phyloP scores from a whole-genome alignment of 1,140 invertebrate genomes.

The Pachypsylla venusta region DNA sequence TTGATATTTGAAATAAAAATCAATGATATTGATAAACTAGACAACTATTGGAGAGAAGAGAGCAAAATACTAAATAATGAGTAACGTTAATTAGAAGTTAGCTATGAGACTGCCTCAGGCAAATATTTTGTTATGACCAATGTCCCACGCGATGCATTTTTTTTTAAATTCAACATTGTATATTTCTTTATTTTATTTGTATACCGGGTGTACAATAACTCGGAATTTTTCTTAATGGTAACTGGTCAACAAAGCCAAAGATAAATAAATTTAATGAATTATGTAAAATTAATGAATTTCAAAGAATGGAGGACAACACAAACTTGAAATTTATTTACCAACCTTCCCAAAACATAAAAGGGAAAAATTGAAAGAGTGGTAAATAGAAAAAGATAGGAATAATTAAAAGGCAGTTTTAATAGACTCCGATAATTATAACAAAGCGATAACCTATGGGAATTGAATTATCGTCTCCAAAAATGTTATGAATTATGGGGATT shows the following conservation, averaged over 20 bases:
- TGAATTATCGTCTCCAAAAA: too few relatives aligned
- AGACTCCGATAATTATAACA: too few relatives aligned
- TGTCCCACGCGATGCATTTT: conserved; percentile 8
- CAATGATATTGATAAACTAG: not conserved
- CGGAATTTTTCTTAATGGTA: not conserved
- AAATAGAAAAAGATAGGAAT: too few relatives aligned
- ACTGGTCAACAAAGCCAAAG: not conserved
- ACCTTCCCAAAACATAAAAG: too few relatives aligned
- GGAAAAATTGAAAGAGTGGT: too few relatives aligned
- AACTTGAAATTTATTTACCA: too few relatives aligned
- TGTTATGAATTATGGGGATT: too few relatives aligned
- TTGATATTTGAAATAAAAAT: conserved; percentile 6
- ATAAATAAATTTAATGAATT: too few relatives aligned
- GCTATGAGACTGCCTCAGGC: conserved; percentile 3
- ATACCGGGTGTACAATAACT: not conserved
- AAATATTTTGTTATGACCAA: conserved; percentile 7
- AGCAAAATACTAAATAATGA: conserved; percentile 4
- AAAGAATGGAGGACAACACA: too few relatives aligned
- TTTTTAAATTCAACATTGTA: not conserved
- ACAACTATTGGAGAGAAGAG: not conserved
- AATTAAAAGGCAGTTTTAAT: too few relatives aligned
- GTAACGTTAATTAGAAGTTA: conserved; percentile 7
- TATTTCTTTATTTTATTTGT: conserved; percentile 9
- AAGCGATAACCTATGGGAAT: too few relatives aligned
- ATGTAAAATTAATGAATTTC: too few relatives aligned